These are phyloP conservation scores for Narcine bancroftii DNA, from an alignment of 2,113 vertebrate genomes.

Conservation along the genomic window DNA sequence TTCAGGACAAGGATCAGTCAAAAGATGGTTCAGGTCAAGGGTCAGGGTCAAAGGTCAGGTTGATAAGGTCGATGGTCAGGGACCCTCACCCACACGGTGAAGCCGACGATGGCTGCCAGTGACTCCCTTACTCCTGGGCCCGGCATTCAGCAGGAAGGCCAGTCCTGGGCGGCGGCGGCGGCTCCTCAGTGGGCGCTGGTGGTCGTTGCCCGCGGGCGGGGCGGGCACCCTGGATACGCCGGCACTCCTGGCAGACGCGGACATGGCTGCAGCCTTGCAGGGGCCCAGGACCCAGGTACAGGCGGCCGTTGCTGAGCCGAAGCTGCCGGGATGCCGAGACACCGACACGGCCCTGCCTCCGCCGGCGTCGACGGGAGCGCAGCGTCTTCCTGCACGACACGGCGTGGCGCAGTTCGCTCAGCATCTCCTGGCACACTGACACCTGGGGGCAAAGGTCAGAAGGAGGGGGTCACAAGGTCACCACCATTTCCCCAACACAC, in stretches of 20 bases:
- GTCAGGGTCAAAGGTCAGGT: background rate
- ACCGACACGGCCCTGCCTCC: constrained; percentile 44
- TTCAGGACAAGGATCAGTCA: no score
- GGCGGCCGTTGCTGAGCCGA: constrained; percentile 76
- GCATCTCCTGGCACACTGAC: constrained; percentile 82
- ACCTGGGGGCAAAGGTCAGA: constrained; percentile 43
- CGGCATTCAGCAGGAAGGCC: no score
- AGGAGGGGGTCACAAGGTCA: constrained; percentile 40
- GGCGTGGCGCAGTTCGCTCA: constrained; percentile 73
- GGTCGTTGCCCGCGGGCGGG: no score
- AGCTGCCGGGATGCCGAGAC: constrained; percentile 52
- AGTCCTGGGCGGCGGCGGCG: no score
- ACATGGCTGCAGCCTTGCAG: constrained; percentile 59
- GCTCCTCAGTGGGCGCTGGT: no score
- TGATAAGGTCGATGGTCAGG: no score
- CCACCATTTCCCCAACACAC: constrained; percentile 31
- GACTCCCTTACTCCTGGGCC: no score
- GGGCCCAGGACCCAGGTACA: constrained; percentile 66
- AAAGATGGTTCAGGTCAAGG: no score
- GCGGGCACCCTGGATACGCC: constrained; percentile 68
- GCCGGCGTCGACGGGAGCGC: constrained; percentile 65
- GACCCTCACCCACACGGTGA: no score
- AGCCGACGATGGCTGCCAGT: no score
- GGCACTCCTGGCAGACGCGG: constrained; percentile 71
- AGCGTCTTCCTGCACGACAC: constrained; percentile 80